Evolutionary conservation across 2,113 vertebrate genomes (phyloP).

Genomic region (Sphaerodactylus townsendi): DNA sequence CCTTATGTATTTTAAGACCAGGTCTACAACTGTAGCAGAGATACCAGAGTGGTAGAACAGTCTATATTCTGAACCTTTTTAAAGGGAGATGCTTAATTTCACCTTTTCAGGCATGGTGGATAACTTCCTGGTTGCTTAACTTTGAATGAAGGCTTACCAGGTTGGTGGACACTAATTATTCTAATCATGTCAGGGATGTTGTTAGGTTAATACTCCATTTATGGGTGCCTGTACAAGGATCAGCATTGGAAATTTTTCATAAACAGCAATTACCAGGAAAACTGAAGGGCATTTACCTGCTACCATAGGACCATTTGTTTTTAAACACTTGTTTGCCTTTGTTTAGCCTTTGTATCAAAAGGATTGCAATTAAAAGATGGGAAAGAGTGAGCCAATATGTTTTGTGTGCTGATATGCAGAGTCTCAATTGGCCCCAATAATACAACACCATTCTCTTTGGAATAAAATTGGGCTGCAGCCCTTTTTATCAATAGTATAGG

Average conservation of each 20-base stretch:
- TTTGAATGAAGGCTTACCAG: too few species aligned
- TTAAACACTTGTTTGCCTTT: slow-evolving; percentile 61
- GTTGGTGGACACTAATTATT: too few species aligned
- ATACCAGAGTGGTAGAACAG: too few species aligned
- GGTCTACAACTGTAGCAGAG: too few species aligned
- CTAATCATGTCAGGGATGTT: not conserved
- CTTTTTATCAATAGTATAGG: too few species aligned
- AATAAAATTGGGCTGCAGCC: too few species aligned
- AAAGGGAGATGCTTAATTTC: not conserved
- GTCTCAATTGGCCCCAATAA: too few species aligned
- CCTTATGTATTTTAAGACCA: too few species aligned
- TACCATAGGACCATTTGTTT: slow-evolving; percentile 58
- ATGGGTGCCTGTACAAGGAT: not conserved
- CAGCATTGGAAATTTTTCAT: not conserved
- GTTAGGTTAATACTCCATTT: not conserved
- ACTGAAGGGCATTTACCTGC: not conserved
- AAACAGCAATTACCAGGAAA: not conserved
- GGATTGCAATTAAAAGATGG: slow-evolving; percentile 54
- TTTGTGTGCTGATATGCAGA: too few species aligned
- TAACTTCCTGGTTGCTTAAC: not conserved
- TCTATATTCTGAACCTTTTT: not conserved
- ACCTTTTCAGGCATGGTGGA: not conserved
- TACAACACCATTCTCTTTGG: too few species aligned
- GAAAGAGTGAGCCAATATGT: slow-evolving; percentile 32
- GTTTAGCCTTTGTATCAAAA: slow-evolving; percentile 57